These are phyloP conservation scores for Osmerus mordax DNA, from an alignment of 2,113 vertebrate genomes.

Conservation along the genomic window DNA sequence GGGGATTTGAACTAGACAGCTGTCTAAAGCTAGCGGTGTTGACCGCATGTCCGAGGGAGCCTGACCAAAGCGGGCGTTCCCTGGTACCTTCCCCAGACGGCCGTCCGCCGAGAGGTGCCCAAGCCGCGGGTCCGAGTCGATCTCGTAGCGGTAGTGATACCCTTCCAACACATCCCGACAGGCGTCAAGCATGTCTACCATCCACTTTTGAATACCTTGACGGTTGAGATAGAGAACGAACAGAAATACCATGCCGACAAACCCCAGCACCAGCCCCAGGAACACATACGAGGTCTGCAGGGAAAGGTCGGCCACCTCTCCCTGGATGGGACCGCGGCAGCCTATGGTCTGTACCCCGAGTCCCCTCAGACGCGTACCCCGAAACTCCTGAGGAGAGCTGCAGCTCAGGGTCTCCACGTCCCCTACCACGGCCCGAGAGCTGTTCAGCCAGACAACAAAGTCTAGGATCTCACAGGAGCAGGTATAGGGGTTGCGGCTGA, in stretches of 20 bases:
- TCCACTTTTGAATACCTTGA: constrained; percentile 75
- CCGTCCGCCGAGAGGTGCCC: constrained; percentile 41
- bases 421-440: constrained; percentile 46
- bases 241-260: constrained; percentile 76
- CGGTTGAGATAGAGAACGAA: constrained; percentile 79
- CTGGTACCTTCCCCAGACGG: constrained; percentile 10
- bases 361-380: constrained; percentile 38
- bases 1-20: constrained; percentile 43
- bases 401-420: constrained; percentile 66
- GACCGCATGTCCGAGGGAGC: constrained; percentile 16
- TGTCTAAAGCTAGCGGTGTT: constrained; percentile 48
- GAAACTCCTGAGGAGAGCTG: constrained; percentile 50
- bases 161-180: constrained; percentile 72
- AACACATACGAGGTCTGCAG: constrained; percentile 76
- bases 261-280: constrained; percentile 71
- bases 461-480: constrained; percentile 68
- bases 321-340: constrained; percentile 52
- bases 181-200: constrained; percentile 64
- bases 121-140: constrained; percentile 71
- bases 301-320: constrained; percentile 52
- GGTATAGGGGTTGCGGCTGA: constrained; percentile 69
- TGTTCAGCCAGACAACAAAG: constrained; percentile 69
- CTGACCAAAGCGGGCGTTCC: constrained; percentile 22
- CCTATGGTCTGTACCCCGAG: constrained; percentile 50
- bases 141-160: constrained; percentile 75